These are phyloP conservation scores for Odontomachus brunneus DNA, from an alignment of 1,140 invertebrate genomes.

Conservation along the genomic window DNA sequence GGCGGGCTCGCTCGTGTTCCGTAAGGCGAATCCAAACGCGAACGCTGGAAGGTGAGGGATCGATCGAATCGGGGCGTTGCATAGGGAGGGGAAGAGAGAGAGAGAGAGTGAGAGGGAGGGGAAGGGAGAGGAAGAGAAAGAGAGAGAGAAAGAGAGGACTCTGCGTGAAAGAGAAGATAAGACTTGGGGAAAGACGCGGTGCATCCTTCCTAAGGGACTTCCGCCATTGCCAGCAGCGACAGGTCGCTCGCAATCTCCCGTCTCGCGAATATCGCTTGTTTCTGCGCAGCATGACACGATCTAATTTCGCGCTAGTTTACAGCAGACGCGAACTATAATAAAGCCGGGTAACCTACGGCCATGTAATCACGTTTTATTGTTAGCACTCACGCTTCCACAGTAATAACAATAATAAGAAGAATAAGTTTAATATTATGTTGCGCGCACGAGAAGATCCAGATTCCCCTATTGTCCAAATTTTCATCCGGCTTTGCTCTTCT, in stretches of 20 bases:
- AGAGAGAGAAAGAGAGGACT: conserved; percentile 2
- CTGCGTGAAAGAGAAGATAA: conserved; percentile 51
- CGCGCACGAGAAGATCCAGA: too few relatives aligned
- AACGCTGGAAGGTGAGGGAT: conserved; percentile 74
- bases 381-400: too few relatives aligned
- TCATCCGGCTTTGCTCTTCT: too few relatives aligned
- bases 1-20: conserved; percentile 26
- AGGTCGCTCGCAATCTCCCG: conserved; percentile 3
- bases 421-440: too few relatives aligned
- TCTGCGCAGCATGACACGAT: not conserved
- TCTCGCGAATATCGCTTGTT: not conserved
- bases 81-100: conserved; percentile 24
- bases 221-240: conserved; percentile 35
- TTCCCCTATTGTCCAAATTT: too few relatives aligned
- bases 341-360: too few relatives aligned
- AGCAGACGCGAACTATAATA: too few relatives aligned
- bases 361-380: too few relatives aligned
- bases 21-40: conserved; percentile 63
- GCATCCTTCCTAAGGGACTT: conserved; percentile 62
- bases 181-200: conserved; percentile 49
- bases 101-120: not conserved
- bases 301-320: too few relatives aligned
- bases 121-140: too few relatives aligned
- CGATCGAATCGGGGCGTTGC: conserved; percentile 80
- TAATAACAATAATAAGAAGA: too few relatives aligned